Conservation (phyloP, 2,113 vertebrate genomes). For the Trochalopteron elliotii region DNA sequence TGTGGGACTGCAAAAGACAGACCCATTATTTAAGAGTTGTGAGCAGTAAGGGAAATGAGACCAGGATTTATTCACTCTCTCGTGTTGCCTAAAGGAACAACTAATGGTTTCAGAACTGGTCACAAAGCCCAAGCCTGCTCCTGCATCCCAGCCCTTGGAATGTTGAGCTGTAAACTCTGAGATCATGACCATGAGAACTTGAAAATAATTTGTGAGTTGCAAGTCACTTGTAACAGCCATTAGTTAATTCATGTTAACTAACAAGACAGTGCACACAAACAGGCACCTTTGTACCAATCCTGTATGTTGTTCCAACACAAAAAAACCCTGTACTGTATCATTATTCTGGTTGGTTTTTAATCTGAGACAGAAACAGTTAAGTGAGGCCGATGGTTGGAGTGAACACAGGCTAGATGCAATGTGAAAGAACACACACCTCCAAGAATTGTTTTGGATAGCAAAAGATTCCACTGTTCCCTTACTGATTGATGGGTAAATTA, state of each 20-base stretch:
- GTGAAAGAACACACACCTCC: not conserved
- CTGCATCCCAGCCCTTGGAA: not conserved
- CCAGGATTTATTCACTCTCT: not conserved
- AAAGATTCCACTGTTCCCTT: not conserved
- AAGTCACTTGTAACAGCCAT: not conserved
- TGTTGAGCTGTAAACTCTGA: not conserved
- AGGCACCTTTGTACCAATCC: not conserved
- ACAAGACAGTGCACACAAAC: not conserved
- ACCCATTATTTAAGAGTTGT: not conserved
- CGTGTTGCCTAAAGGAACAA: fast-evolving
- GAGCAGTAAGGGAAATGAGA: not conserved
- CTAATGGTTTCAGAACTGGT: not conserved
- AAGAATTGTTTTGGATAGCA: not conserved
- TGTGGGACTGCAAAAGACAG: not conserved
- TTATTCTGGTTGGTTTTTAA: not conserved
- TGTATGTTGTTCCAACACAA: not conserved
- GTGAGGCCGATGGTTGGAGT: not conserved
- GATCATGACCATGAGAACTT: not conserved
- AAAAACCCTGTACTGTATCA: not conserved
- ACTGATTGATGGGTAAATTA: not conserved
- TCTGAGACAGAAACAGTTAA: not conserved
- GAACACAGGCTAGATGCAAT: not conserved
- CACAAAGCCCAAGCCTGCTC: not conserved
- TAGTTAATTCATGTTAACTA: not conserved
- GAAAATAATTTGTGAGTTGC: not conserved